Base-by-base conservation (phyloP, 23 tunicate species). In the Diplosoma virens region DNA sequence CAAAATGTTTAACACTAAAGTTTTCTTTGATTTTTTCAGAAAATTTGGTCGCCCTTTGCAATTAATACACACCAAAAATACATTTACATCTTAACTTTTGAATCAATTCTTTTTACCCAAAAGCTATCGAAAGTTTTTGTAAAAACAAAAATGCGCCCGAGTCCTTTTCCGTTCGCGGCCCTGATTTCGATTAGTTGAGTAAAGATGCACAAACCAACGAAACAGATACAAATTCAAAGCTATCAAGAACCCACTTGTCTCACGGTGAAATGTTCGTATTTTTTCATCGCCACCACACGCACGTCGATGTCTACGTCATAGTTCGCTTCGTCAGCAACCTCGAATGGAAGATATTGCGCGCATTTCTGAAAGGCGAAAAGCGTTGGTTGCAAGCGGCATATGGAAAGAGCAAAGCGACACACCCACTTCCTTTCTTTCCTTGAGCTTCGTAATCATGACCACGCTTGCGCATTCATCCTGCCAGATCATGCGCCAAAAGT, bases 401-500 rank as follows among this genome's bases (percentile, higher is more conserved):
- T 7, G 11, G 11, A 41, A 41, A 7, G 11, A 41, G 50, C 11
- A 41, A 41, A 41, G 14, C 50, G 14, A 9, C 23, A 16, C 18
- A 17, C 73, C 36, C 33, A 89, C 96, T 77, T 92, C 97, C 50
- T 81, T 92, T 33, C 84, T 59, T 81, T 92, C 97, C 48, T 67
- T 85, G 11, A 92, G 60, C 75, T 92, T 92, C 0, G 97, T 92
- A 28, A 92, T 85, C 97, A 92, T 92, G 20, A 92, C 54, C 41
- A 92, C 69, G 30, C 74, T 78, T 0, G 59, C 23, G 9, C 75
- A 46, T 1, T 80, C 50, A 35, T 92, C 84, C 25, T 79, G 80
- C 92, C 91, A 85, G 27, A 82, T 54, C 97, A 92, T 92, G 29
- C 90, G 69, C 97, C 97, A 92, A 69, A 92, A 92, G 58, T 92